Evolutionary conservation across 2,113 vertebrate species (phyloP), one percentile per base, ranked within the genome.

Genomic region (Gobiocypris rarus): DNA sequence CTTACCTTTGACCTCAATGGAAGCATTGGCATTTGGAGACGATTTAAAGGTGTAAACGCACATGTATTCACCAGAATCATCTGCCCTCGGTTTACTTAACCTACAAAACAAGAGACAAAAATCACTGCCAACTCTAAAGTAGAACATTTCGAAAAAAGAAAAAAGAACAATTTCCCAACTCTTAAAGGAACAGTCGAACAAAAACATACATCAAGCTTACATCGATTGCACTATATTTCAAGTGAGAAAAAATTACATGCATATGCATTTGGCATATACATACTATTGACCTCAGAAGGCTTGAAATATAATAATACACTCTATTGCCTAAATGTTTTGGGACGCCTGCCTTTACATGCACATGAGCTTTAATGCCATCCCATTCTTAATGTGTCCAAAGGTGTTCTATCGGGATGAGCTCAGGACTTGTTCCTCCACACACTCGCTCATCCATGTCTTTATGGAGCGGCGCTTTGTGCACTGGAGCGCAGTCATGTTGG

Each of bases 1-100:
- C 93, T 90, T 97, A 99, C 98, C 97, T 98, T 97, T 98, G 65
- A 99, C 95, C 93, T 99, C 96, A 89, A 99, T 98, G 88, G 97
- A 97, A 79, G 96, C 96, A n/a, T 99, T 99, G 91, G 96, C 98
- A 89, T 95, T 91, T 24, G 97, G 97, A 10, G 96, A 95, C 86
- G 88, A 94, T 76, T 93, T 87, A 89, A 99, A 99, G 86, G 95
- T 94, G 91, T 96, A 99, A 75, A 99, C 97, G 56, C 98, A 99
- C 94, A 97, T 94, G 91, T 99, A 99, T 90, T 98, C 97, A 41
- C 97, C 98, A 7, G 98, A 96, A 89, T 96, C 96, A 0, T 99
- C 98, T 15, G 97, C 95, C 89, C 96, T 94, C 34, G 97, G 94
- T 92, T 98, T 98, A 81, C 2, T 77, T 89, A 99, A 95, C 94